Evolutionary conservation across 2,888 invertebrate genomes (phyloP).

Genomic region (Synanthedon formicaeformis): DNA sequence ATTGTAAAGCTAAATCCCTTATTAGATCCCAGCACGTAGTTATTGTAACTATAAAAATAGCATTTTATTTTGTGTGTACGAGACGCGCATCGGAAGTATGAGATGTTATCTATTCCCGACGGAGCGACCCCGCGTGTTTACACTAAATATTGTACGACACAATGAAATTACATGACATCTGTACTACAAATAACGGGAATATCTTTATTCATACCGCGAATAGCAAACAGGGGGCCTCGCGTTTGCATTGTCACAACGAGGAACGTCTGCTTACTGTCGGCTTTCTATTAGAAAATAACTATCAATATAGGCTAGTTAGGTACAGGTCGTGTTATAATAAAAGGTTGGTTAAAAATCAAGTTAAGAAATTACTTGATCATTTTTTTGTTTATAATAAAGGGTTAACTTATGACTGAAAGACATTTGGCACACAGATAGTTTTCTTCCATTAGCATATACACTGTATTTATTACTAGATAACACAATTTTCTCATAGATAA

Average conservation of each 20-base stretch:
- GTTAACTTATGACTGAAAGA: too few relatives aligned
- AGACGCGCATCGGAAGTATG: slow-evolving; percentile 44
- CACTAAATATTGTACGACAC: slow-evolving; percentile 67
- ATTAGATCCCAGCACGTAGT: slow-evolving; percentile 30
- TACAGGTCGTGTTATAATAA: too few relatives aligned
- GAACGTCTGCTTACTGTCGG: slow-evolving; percentile 57
- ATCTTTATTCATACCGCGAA: slow-evolving; percentile 68
- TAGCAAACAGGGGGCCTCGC: slow-evolving; percentile 57
- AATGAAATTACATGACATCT: slow-evolving; percentile 72
- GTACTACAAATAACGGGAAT: slow-evolving; percentile 69
- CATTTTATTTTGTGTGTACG: slow-evolving; percentile 41
- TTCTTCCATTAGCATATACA: too few relatives aligned
- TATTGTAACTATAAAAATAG: slow-evolving; percentile 49
- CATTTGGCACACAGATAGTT: too few relatives aligned
- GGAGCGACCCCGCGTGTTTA: slow-evolving; percentile 61
- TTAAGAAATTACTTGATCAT: too few relatives aligned
- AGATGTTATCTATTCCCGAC: slow-evolving; percentile 56
- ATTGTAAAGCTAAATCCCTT: slow-evolving; percentile 46
- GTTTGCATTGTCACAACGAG: slow-evolving; percentile 40
- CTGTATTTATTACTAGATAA: too few relatives aligned
- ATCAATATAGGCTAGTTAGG: neutral
- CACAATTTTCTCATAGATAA: too few relatives aligned
- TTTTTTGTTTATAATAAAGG: too few relatives aligned
- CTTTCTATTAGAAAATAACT: neutral
- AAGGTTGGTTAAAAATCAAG: too few relatives aligned